Conservation (phyloP, 2,113 vertebrate genomes). For the Centropus bengalensis region DNA sequence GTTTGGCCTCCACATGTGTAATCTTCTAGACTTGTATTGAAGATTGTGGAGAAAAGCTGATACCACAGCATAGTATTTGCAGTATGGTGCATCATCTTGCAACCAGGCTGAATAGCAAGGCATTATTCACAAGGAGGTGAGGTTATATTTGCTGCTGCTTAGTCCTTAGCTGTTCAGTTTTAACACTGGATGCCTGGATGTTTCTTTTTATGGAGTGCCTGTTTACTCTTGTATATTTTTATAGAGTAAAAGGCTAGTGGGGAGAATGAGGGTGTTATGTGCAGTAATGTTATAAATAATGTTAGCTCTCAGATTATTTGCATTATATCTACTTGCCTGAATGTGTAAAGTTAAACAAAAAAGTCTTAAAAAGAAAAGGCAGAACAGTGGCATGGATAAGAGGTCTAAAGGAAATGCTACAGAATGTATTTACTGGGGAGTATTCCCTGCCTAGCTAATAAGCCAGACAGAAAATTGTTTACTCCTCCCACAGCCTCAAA, state of each 20-base stretch:
- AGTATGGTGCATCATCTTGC: not conserved
- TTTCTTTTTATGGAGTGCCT: constrained; percentile 48
- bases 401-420: not conserved
- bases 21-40: not conserved
- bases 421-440: not conserved
- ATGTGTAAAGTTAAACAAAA: not conserved
- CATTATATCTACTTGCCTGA: constrained; percentile 3
- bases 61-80: not conserved
- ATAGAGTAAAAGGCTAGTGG: constrained; percentile 38
- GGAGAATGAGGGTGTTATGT: constrained; percentile 61
- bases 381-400: not conserved
- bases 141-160: constrained; percentile 12
- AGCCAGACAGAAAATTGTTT: constrained; percentile 9
- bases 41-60: not conserved
- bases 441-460: not conserved
- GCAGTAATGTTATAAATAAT: constrained; percentile 39
- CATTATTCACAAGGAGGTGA: not conserved
- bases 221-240: constrained; percentile 57
- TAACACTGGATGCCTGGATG: not conserved
- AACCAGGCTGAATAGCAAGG: constrained; percentile 12
- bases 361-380: not conserved
- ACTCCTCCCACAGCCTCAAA: not conserved
- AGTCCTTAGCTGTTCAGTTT: constrained; percentile 37
- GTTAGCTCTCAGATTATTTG: constrained; percentile 15
- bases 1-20: not conserved